These are phyloP conservation scores for Entomyzon cyanotis DNA, from an alignment of 2,113 vertebrate species.

Conservation along the genomic window DNA sequence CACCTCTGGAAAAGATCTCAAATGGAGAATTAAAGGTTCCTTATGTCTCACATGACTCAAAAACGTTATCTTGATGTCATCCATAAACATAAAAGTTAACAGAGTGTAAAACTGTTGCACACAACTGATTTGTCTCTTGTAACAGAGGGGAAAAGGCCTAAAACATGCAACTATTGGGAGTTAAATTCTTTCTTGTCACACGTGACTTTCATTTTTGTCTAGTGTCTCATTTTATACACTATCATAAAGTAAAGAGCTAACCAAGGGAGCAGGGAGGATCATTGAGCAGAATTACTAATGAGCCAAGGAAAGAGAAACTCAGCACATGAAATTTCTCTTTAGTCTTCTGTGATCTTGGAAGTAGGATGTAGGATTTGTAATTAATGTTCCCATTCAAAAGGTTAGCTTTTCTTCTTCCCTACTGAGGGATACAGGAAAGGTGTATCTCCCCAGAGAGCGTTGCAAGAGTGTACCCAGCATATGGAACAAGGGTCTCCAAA, in stretches of 20 bases:
- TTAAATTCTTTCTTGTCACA: background rate
- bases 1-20: background rate
- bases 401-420: background rate
- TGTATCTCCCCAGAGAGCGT: background rate
- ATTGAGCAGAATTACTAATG: background rate
- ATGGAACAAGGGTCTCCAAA: background rate
- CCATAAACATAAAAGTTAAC: background rate
- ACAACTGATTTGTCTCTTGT: background rate
- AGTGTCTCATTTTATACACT: background rate
- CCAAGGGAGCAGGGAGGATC: background rate
- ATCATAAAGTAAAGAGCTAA: background rate
- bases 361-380: background rate
- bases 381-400: fast-evolving
- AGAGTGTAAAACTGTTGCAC: background rate
- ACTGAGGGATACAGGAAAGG: background rate
- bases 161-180: fast-evolving
- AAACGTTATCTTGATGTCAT: background rate
- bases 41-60: background rate
- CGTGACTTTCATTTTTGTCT: background rate
- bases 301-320: background rate
- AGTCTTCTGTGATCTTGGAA: background rate
- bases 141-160: background rate
- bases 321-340: background rate
- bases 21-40: background rate
- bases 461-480: fast-evolving